phyloP scores from a whole-genome alignment of 2,797 vertebrate species.

The Gobionotothen gibberifrons region DNA sequence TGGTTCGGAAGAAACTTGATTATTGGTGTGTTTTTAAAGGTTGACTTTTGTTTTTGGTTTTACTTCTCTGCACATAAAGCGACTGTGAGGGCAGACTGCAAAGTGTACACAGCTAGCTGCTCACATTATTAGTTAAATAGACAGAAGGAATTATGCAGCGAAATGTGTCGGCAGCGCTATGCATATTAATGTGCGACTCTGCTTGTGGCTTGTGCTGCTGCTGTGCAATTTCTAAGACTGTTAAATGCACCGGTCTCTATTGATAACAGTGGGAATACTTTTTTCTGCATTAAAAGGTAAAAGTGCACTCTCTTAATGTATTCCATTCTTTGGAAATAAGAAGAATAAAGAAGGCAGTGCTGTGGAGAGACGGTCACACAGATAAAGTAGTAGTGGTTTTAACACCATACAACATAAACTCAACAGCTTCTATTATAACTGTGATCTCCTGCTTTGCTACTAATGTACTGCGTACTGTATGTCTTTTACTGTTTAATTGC shows the following conservation, averaged over 20 bases:
- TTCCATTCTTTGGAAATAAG: slow-evolving; percentile 8
- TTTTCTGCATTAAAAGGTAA: slow-evolving; percentile 25
- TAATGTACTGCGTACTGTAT: slow-evolving; percentile 4
- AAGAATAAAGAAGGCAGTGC: slow-evolving; percentile 12
- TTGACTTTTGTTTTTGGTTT: slow-evolving; percentile 20
- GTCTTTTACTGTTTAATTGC: slow-evolving; percentile 39
- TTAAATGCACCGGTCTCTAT: slow-evolving; percentile 26
- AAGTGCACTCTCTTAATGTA: slow-evolving; percentile 27
- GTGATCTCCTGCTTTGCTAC: not conserved
- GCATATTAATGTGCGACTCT: slow-evolving; percentile 51
- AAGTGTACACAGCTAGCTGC: slow-evolving; percentile 30
- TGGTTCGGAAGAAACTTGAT: slow-evolving; percentile 8
- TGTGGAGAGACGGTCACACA: slow-evolving; percentile 1
- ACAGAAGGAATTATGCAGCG: slow-evolving; percentile 46
- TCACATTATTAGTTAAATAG: slow-evolving; percentile 50
- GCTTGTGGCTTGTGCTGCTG: slow-evolving; percentile 26
- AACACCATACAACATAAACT: slow-evolving; percentile 8
- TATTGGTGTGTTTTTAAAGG: slow-evolving; percentile 24
- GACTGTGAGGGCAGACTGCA: slow-evolving; percentile 20
- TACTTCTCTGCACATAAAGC: slow-evolving; percentile 5
- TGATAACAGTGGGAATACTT: slow-evolving; percentile 34
- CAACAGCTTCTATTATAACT: slow-evolving; percentile 7
- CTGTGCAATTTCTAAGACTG: slow-evolving; percentile 33
- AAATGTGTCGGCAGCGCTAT: slow-evolving; percentile 31
- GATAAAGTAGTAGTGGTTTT: not conserved